Evolutionary conservation across 1,140 invertebrate genomes (phyloP).

Genomic region (Tigriopus japonicus): DNA sequence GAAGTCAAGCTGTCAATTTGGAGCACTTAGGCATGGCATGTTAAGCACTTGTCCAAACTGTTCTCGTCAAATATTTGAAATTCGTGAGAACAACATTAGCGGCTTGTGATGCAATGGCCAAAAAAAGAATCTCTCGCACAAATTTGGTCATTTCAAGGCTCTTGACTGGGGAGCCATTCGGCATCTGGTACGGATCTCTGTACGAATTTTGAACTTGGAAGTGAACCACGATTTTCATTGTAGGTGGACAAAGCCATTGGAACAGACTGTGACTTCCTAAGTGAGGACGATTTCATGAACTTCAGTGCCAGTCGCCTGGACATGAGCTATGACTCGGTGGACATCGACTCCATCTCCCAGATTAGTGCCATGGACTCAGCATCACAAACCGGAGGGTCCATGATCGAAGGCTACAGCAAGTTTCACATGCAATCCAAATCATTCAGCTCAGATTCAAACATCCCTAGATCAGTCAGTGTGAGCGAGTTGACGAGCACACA

Average conservation of each 20-base stretch:
- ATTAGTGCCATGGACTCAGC: neutral
- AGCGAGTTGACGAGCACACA: no score
- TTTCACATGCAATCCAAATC: neutral
- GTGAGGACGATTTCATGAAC: neutral
- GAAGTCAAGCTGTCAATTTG: no score
- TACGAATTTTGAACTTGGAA: no score
- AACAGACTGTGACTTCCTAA: neutral
- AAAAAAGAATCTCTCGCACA: no score
- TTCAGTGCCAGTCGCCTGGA: neutral
- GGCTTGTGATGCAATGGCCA: no score
- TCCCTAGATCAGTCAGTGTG: neutral
- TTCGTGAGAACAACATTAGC: no score
- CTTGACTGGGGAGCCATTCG: no score
- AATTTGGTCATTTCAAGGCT: no score
- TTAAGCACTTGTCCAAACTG: no score
- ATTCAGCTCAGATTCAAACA: conserved; percentile 10
- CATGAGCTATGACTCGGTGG: neutral
- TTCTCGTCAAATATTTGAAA: no score
- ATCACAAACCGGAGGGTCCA: neutral
- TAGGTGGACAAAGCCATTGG: conserved; percentile 8
- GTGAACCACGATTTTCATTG: neutral
- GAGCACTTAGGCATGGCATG: no score
- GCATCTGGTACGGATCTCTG: no score
- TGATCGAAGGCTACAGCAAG: neutral
- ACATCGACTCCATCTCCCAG: neutral